Evolutionary conservation across 2,797 vertebrate species (phyloP).

Genomic region (Nasua narica): DNA sequence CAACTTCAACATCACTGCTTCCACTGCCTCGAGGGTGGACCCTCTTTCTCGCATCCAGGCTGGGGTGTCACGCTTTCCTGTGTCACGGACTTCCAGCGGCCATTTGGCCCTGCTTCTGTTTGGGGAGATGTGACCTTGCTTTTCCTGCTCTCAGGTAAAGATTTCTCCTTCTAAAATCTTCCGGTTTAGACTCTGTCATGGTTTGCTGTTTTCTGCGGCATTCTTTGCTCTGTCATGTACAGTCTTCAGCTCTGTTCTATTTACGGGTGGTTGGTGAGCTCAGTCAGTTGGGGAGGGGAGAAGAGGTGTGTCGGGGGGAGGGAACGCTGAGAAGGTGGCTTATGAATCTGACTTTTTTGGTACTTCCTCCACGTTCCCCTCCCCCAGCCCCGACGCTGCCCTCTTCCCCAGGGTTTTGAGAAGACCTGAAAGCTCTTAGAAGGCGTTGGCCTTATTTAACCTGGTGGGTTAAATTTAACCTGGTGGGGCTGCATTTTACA

Average conservation of each 20-base stretch:
- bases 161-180: not conserved
- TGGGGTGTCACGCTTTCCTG: not conserved
- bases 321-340: not conserved
- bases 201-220: not conserved
- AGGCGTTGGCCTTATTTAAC: not conserved
- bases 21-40: fast-evolving
- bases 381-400: not conserved
- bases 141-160: not conserved
- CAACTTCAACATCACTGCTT: not conserved
- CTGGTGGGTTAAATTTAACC: not conserved
- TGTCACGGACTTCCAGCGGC: no score
- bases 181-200: not conserved
- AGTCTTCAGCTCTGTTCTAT: not conserved
- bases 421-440: not conserved
- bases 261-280: not conserved
- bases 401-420: not conserved
- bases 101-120: not conserved
- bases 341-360: not conserved
- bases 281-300: not conserved
- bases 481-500: not conserved
- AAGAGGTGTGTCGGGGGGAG: not conserved
- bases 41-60: not conserved
- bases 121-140: not conserved
- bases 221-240: not conserved
- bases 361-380: not conserved